Conservation (phyloP, 2,888 invertebrate genomes). For the Oscheius sp. region DNA sequence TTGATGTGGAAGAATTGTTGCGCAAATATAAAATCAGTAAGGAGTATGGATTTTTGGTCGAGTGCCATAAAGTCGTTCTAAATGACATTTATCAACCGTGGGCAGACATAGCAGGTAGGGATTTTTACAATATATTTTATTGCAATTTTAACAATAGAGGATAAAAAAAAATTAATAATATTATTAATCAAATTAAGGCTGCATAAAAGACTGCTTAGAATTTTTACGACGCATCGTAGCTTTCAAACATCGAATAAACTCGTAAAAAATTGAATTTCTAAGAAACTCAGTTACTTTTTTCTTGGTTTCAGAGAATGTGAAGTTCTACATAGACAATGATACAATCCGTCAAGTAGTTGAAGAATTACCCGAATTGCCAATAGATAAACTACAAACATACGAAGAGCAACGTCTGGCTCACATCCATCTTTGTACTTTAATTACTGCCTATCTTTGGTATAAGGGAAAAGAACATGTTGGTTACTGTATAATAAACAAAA, state of each 20-base stretch:
- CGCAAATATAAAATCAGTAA: slow-evolving; percentile 8
- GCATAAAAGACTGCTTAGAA: too few species aligned
- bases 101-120: slow-evolving; percentile 18
- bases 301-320: slow-evolving; percentile 9
- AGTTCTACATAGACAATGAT: slow-evolving; percentile 3
- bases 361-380: slow-evolving; percentile 8
- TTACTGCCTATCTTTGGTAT: slow-evolving; percentile 32
- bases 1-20: slow-evolving; percentile 19
- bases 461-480: slow-evolving; percentile 27
- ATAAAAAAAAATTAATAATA: too few species aligned
- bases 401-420: slow-evolving; percentile 32
- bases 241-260: too few species aligned
- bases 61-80: neutral
- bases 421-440: slow-evolving; percentile 27
- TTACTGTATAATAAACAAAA: neutral
- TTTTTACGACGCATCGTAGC: too few species aligned
- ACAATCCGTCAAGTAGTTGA: neutral
- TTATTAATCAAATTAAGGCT: too few species aligned
- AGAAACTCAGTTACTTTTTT: neutral
- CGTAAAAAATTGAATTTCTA: too few species aligned
- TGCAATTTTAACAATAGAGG: too few species aligned
- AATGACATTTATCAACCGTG: slow-evolving; percentile 13
- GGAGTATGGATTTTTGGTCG: slow-evolving; percentile 20
- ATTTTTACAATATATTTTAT: too few species aligned
- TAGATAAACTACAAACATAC: slow-evolving; percentile 27